Evolutionary conservation across 2,888 invertebrate genomes (phyloP).

Genomic region (Pomacea canaliculata): DNA sequence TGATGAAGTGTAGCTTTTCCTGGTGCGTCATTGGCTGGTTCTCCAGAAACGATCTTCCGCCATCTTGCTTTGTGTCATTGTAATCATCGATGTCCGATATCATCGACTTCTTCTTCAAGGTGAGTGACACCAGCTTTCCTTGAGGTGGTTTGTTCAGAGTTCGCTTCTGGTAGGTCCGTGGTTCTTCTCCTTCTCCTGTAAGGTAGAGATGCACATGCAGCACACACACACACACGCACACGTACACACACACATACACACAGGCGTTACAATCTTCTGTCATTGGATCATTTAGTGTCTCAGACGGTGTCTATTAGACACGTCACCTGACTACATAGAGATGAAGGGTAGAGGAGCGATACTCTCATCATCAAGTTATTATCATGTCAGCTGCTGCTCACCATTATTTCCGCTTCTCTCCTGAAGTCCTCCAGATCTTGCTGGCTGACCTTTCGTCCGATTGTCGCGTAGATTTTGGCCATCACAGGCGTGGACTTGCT

Average conservation of each 20-base stretch:
- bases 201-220: background rate
- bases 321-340: too few species aligned
- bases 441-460: background rate
- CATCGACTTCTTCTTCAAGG: slow-evolving; percentile 96
- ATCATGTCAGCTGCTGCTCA: too few species aligned
- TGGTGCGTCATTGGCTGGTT: slow-evolving; percentile 96
- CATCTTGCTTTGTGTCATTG: slow-evolving; percentile 78
- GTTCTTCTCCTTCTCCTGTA: slow-evolving; percentile 52
- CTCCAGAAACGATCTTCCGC: slow-evolving; percentile 90
- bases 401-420: too few species aligned
- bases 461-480: too few species aligned
- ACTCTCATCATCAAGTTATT: too few species aligned
- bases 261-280: too few species aligned
- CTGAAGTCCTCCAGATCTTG: background rate
- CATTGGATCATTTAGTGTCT: too few species aligned
- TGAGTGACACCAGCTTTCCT: slow-evolving; percentile 95
- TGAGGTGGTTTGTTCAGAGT: slow-evolving; percentile 70
- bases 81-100: slow-evolving; percentile 89
- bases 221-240: too few species aligned
- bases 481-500: too few species aligned
- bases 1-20: slow-evolving; percentile 98
- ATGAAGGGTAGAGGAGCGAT: too few species aligned
- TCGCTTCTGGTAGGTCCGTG: slow-evolving; percentile 26
- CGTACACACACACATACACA: too few species aligned
- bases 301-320: too few species aligned